Evolutionary conservation across 2,888 invertebrate species (phyloP), one percentile per base, ranked within the genome.

Genomic region (Diaphora mendica): DNA sequence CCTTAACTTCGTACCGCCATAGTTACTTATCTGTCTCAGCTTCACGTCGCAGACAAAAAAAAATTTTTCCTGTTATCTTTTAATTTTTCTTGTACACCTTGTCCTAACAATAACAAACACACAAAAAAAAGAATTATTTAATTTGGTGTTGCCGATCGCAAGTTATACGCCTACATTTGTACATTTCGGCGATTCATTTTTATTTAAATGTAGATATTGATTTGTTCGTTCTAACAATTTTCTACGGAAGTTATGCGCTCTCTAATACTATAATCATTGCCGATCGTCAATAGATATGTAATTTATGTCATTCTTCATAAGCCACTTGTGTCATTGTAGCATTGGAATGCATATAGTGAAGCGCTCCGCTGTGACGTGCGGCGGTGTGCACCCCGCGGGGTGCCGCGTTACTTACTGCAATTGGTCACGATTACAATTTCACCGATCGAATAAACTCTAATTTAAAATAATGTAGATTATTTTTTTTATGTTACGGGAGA

Each of bases 341-440:
- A 74, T 75, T 78, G 77, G 83, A 85, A 83, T 87, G 87, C 83
- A 82, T 84, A 82, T 82, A 84, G 79, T 88, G 88, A 83, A 82
- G 89, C 82, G 80, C 85, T 93, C 94, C 87, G 93, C 93, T 89
- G 94, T 79, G 93, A 5, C 42, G 62, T 1, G 82, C 82, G 78
- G 85, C 90, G 87, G 91, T 88, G 89, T 85, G 74, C 75, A 83
- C 93, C 79, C 94, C 85, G 90, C 92, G 80, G 91, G 93, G 83
- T 83, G 77, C 82, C 86, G 85, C 88, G 85, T 90, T 91, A 90
- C 92, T 90, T 91, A 92, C 89, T 90, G 87, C 92, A 91, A 91
- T 92, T 91, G 92, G 91, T 93, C 93, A 93, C 91, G 93, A 92
- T 91, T 90, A 92, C 89, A 88, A 87, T 91, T 91, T 89, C 90